Percentiles rank a stretch among this genome's conserved stretches.
These are phyloP conservation scores for Hippopotamyrus pictus DNA, from an alignment of 2,797 vertebrate genomes.

Conservation along the genomic window DNA sequence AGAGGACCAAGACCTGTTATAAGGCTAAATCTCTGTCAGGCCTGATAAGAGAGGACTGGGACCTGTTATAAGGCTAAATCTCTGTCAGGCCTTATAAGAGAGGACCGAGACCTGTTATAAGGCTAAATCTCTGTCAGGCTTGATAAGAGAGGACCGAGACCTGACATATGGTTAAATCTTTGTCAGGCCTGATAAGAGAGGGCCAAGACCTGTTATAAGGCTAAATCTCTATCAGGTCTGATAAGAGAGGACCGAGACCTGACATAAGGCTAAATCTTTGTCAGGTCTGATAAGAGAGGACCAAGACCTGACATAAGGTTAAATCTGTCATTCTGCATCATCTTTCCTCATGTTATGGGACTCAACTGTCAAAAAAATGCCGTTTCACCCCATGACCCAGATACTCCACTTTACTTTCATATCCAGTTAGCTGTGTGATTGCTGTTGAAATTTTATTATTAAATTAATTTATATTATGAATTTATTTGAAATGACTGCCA, in stretches of 20 bases:
- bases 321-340: not conserved
- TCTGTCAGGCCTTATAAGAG: not conserved
- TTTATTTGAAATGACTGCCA: not conserved
- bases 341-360: not conserved
- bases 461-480: not conserved
- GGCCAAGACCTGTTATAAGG: not conserved
- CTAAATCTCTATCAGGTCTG: not conserved
- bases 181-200: not conserved
- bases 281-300: not conserved
- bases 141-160: not conserved
- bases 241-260: not conserved
- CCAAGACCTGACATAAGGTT: not conserved
- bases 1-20: not conserved
- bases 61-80: not conserved
- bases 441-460: not conserved
- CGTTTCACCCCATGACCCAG: not conserved
- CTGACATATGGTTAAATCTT: not conserved
- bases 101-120: not conserved
- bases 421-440: not conserved
- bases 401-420: not conserved
- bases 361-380: not conserved
- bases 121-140: not conserved
- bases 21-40: not conserved
- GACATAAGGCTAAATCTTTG: not conserved
- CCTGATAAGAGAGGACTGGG: not conserved